phyloP scores from a whole-genome alignment of 2,888 invertebrate genomes.

The Quadroppia sp. region DNA sequence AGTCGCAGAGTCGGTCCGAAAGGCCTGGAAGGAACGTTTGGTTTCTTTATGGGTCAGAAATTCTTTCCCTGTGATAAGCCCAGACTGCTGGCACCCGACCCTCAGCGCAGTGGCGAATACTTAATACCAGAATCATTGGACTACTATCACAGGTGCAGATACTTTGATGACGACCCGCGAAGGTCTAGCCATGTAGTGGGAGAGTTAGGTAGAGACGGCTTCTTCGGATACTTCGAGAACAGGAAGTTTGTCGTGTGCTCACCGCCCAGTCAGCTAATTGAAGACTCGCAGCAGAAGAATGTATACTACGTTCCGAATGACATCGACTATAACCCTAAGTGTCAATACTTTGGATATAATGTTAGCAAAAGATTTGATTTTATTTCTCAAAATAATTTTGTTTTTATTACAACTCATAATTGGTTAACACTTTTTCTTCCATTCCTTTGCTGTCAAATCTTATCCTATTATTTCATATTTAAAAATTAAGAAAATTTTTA shows the following conservation, averaged over 20 bases:
- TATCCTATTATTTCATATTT: no score
- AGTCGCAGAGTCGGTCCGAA: background rate
- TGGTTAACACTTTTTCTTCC: background rate
- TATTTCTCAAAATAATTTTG: background rate
- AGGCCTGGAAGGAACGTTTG: conserved; percentile 9
- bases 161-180: conserved; percentile 17
- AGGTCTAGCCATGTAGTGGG: background rate
- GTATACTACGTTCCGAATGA: background rate
- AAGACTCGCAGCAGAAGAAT: background rate
- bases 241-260: background rate
- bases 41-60: background rate
- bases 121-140: background rate
- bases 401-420: background rate
- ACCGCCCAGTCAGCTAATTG: background rate
- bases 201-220: background rate
- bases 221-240: conserved; percentile 13
- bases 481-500: no score
- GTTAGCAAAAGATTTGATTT: conserved; percentile 14
- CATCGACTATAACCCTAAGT: conserved; percentile 1
- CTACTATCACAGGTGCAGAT: background rate
- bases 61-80: conserved; percentile 24
- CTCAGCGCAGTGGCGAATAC: background rate
- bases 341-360: conserved; percentile 9
- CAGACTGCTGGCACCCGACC: background rate
- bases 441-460: background rate